Percentiles rank a stretch among this genome's conserved stretches.
phyloP scores from a whole-genome alignment of 2,888 invertebrate species.

The Erynnis tages region DNA sequence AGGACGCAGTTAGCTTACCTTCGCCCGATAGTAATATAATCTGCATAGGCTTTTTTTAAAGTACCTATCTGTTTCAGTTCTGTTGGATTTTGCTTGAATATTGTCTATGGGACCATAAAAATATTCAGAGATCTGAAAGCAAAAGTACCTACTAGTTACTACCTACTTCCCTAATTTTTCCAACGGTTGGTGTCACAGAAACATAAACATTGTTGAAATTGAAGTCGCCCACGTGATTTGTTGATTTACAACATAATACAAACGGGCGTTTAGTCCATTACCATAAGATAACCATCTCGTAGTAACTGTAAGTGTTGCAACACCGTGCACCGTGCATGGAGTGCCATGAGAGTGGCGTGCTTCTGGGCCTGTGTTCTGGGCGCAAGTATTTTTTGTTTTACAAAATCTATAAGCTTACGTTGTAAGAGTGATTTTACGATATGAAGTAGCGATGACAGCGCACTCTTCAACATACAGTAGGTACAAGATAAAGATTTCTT shows the following conservation, averaged over 20 bases:
- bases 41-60: too few species aligned
- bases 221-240: not conserved
- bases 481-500: too few species aligned
- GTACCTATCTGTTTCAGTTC: too few species aligned
- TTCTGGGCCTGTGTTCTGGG: too few species aligned
- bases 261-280: conserved; percentile 56
- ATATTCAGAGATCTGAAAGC: too few species aligned
- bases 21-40: too few species aligned
- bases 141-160: too few species aligned
- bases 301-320: conserved; percentile 71
- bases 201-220: not conserved
- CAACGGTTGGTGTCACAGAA: not conserved
- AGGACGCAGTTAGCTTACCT: too few species aligned
- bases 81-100: too few species aligned
- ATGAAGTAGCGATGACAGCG: conserved; percentile 20
- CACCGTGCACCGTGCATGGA: conserved; percentile 40
- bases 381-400: conserved; percentile 32
- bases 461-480: not conserved
- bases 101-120: too few species aligned
- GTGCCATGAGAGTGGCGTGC: too few species aligned
- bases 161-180: too few species aligned
- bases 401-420: conserved; percentile 2
- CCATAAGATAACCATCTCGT: conserved; percentile 56
- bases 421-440: conserved; percentile 19
- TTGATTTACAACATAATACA: conserved; percentile 24